Base-by-base conservation (phyloP, 2,113 vertebrate species). In the Chaenocephalus aceratus region DNA sequence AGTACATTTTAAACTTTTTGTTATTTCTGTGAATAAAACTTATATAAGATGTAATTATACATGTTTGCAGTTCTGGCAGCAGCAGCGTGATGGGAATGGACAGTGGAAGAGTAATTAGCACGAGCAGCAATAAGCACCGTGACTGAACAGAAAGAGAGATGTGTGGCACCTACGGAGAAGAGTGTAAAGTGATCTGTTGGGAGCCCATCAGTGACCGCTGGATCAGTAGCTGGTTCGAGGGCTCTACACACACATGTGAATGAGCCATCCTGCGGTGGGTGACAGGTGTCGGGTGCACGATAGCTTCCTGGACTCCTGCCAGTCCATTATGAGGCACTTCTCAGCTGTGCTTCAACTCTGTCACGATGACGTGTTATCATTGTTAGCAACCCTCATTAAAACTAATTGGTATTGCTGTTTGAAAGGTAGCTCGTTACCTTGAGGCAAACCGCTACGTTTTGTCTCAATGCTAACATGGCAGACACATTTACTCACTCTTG, bases 381-480 rank as follows among this genome's bases (percentile, higher is more conserved):
- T 86, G 82, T 86, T 88, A 84, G 77, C 77, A 84, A 90, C 79
- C 79, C 86, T 91, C 86, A 91, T 92, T 91, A 89, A 91, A 89
- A 89, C 82, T 88, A 90, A 92, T 89, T 90, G 88, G 79, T 80
- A 79, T 89, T 88, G 80, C 84, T 72, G 80, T 86, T 86, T 89
- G 90, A 89, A 89, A 85, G 60, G 63, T 82, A 84, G 79, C 86
- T 86, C 88, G 84, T 89, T 91, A 89, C 48, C 86, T 82, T 68
- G 63, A 88, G 83, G 83, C 74, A 68, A 84, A 78, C 73, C 69
- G 83, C 65, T 62, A 77, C 52, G 58, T 89, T 90, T 92, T 87
- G 80, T 90, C 85, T 91, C 76, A 90, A 88, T 66, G 54, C 60
- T 72, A 62, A 85, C 83, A 65, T 34, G 71, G 57, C 63, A 84